Base-by-base conservation (phyloP, 2,888 invertebrate species). In the Drosophila differens region DNA sequence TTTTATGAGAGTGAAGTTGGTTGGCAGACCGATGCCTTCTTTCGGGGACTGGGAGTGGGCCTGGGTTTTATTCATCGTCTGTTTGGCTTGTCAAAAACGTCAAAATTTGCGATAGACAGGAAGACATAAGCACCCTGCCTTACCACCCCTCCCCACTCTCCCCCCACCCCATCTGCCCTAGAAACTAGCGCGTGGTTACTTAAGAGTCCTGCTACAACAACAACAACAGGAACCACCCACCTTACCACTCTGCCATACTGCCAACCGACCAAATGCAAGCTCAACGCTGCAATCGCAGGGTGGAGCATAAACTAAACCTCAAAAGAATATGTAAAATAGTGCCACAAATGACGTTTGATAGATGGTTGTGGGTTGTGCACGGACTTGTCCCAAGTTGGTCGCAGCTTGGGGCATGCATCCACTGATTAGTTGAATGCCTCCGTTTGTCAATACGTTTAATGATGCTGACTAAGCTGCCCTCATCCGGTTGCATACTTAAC, bases 341-440 rank as follows among this genome's bases (percentile, higher is more conserved):
- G 72, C 63, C 74, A 60, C 73, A 70, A 86, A 84, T 85, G 85
- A 81, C 82, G 75, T 81, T 79, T 74, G 82, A 86, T 85, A 79
- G 83, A 83, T 55, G 59, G 63, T 28, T 44, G 44, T 25, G 28
- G 64, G 55, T 59, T 49, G 35, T 39, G 33, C 55, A 41, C 49
- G 59, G 53, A 22, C 58, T 44, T 37, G 60, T 33, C 16, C 16
- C 35, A 61, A n/a, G 30, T 65, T 25, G 47, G 22, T 30, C 12
- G 22, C n/a, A 30, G 52, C 19, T 52, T 49, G 52, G 39, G 33
- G 16, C 28, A 12, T 28, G 70, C 33, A 64, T 47, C 67, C 2
- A 4, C 39, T 67, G 78, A 78, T 78, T 78, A 71, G 75, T 65
- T 70, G 39, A 64, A 68, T 66, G 67, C 54, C 52, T 69, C 22